Conservation (phyloP, 2,113 vertebrate species). For the Ibidorhyncha struthersii region DNA sequence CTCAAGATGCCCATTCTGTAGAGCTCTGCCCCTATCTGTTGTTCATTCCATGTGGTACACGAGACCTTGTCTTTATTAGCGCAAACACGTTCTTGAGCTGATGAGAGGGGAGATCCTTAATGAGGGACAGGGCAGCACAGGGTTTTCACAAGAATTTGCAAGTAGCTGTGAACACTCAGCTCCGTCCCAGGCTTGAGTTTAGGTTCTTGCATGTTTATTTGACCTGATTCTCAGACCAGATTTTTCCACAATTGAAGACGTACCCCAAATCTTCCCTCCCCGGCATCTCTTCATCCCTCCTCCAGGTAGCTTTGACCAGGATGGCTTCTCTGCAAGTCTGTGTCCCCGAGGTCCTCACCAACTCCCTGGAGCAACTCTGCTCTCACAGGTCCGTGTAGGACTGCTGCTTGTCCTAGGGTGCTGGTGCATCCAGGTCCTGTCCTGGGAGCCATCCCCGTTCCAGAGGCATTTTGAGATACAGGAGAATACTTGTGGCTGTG, state of each 20-base stretch:
- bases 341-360: neutral
- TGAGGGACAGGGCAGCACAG: neutral
- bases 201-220: neutral
- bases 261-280: neutral
- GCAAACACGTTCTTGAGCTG: neutral
- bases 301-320: neutral
- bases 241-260: neutral
- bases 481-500: neutral
- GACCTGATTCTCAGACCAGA: neutral
- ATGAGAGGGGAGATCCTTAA: rapidly evolving
- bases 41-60: neutral
- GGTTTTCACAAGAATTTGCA: neutral
- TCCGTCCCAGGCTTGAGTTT: neutral
- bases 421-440: neutral
- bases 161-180: neutral
- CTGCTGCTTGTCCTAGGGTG: neutral
- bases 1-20: neutral
- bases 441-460: neutral
- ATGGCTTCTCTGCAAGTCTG: neutral
- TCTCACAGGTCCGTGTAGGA: neutral
- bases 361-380: neutral
- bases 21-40: neutral
- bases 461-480: neutral
- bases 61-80: neutral
- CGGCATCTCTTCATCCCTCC: neutral